These are phyloP conservation scores for Chirona hameri DNA, from an alignment of 2,888 invertebrate genomes.

Conservation along the genomic window DNA sequence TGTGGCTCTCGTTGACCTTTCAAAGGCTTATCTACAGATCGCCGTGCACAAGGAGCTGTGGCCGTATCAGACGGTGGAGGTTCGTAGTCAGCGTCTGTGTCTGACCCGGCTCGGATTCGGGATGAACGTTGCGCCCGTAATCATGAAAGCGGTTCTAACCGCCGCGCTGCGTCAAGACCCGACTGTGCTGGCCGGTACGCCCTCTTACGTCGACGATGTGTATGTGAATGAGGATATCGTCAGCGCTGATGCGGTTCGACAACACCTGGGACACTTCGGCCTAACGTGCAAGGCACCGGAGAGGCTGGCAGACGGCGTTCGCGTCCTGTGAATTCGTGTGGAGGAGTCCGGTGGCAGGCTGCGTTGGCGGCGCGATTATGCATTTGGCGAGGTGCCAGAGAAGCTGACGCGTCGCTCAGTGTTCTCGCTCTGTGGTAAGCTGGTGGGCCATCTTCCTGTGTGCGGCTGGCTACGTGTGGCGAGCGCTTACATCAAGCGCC, in stretches of 20 bases:
- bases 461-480: conserved; percentile 34
- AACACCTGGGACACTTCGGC: neutral
- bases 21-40: no score
- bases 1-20: no score
- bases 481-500: conserved; percentile 29
- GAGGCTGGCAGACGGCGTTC: neutral
- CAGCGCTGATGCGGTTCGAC: neutral
- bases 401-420: conserved; percentile 14
- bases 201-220: neutral
- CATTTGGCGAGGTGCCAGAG: conserved; percentile 5
- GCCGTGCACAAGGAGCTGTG: no score
- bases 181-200: no score
- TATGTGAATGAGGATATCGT: neutral
- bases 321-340: neutral
- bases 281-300: conserved; percentile 24
- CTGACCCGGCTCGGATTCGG: no score
- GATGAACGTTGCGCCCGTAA: no score
- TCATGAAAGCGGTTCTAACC: no score
- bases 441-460: conserved; percentile 31
- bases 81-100: no score
- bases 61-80: no score
- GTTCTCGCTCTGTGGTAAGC: conserved; percentile 30
- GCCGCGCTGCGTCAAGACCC: no score
- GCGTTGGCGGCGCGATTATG: conserved; percentile 26
- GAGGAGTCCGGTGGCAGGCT: conserved; percentile 26